Base-by-base conservation (phyloP, 2,113 vertebrate species). In the Coturnix japonica region DNA sequence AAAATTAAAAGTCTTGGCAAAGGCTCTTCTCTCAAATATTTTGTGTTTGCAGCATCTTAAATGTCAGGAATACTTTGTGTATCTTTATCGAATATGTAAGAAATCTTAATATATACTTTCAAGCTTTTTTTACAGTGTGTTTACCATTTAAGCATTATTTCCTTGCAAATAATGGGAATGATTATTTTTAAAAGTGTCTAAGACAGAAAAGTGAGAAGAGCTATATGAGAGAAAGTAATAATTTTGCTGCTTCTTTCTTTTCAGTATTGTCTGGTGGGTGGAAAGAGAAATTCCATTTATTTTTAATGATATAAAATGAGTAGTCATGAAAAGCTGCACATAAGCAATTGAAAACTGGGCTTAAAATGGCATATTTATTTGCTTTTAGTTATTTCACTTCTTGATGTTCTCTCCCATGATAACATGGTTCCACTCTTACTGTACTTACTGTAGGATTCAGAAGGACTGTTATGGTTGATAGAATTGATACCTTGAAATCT, bases 401-500 rank as follows among this genome's bases (percentile, higher is more conserved):
- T 0, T 49, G 60, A 19, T 74, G 23, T 37, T 75, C 10, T 61
- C 49, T n/a, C 6, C 28, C 19, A 39, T n/a, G 14, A 5, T 60
- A 60, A 35, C 53, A 7, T 11, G 63, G 14, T 22, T 17, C 19
- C 70, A 43, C 21, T 33, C 28, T 41, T 67, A 28, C 3, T n/a
- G 39, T 44, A 26, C 20, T 22, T 67, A 14, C n/a, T 1, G 0
- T 19, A 31, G 39, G 16, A 6, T 30, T 81, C 57, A 78, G 64
- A 13, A 77, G 39, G n/a, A 43, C 21, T 89, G 35, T 65, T 0
- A 0, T 64, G 17, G 14, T 25, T 60, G 22, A 30, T 47, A 2
- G 74, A 75, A 78, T n/a, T n/a, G 75, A 46, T 33, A n/a, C 2
- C 59, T 26, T 23, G 26, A 76, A 73, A 66, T 33, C 31, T 72